Base-by-base conservation (phyloP, 2,113 vertebrate species). In the Brachyhypopomus occidentalis region DNA sequence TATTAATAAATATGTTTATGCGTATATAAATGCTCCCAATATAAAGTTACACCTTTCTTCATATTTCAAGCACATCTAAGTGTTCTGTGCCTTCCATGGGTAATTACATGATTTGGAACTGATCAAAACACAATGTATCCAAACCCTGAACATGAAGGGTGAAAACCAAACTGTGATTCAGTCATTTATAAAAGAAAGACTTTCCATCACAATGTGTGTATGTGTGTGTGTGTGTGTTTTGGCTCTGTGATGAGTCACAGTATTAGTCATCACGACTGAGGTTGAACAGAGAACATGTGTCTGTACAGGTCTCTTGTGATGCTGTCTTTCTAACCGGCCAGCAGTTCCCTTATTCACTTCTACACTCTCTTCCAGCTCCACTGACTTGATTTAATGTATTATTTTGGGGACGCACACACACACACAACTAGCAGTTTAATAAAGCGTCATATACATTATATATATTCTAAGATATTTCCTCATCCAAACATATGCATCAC, bases 191-290 rank as follows among this genome's bases (percentile, higher is more conserved):
- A 81, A 81, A 22, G 34, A 72, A 27, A 81, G 69, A 74, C 56
- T 69, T 72, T 84, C 74, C 71, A 84, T 81, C 75, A 79, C 55
- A 79, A 30, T 30, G 30, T 30, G 30, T 72, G n/a, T 1, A 0
- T n/a, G 34, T 58, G 16, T 60, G 58, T 60, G 20, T 60, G 75
- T 66, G 25, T 77, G 41, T 66, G 11, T 77, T 45, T 41, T 30
- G 23, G 38, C 25, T 64, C 60, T 62, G 58, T 25, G 75, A 80
- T 84, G 83, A 84, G 75, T 84, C 83, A 84, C 79, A 74, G 69
- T 73, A 62, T 84, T 84, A 84, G 83, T 84, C 83, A 84, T 84
- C 79, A 63, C 41, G 74, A 36, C 16, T 20, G 75, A 60, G 63
- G 19, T 66, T 59, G 5, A 14, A 22, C 48, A 34, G 74, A 72